A percentile compares a stretch with the other conserved stretches of the same genome.
phyloP scores from a whole-genome alignment of 2,888 invertebrate genomes.

The Quadroppia sp. region DNA sequence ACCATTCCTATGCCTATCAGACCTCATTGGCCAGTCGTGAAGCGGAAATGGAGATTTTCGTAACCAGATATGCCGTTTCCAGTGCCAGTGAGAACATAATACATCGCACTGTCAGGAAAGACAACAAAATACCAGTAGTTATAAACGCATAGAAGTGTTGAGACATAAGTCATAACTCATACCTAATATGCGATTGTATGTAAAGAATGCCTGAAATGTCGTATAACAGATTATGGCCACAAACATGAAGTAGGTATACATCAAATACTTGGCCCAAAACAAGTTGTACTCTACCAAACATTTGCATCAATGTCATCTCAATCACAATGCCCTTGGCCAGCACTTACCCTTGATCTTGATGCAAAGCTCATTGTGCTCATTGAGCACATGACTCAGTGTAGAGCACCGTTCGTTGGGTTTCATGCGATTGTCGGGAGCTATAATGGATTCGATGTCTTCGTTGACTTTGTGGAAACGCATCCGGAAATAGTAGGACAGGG shows the following conservation, averaged over 20 bases:
- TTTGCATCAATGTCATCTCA: background rate
- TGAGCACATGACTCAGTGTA: slow-evolving; percentile 31
- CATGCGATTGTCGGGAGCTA: slow-evolving; percentile 39
- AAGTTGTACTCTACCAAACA: slow-evolving; percentile 39
- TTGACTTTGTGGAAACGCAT: slow-evolving; percentile 42
- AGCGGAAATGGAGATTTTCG: slow-evolving; percentile 36
- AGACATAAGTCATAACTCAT: too few relatives aligned
- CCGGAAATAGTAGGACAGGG: slow-evolving; percentile 39
- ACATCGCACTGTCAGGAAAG: slow-evolving; percentile 2
- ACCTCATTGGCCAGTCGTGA: slow-evolving; percentile 42
- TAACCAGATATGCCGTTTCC: slow-evolving; percentile 38
- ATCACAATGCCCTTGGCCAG: too few relatives aligned
- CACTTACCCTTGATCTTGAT: slow-evolving; percentile 39
- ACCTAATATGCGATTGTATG: slow-evolving; percentile 17
- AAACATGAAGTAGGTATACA: slow-evolving; percentile 42
- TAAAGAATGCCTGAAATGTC: slow-evolving; percentile 42
- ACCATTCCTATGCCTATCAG: background rate
- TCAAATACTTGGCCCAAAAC: slow-evolving; percentile 41
- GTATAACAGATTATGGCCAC: slow-evolving; percentile 40
- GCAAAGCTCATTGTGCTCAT: slow-evolving; percentile 41
- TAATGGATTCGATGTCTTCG: slow-evolving; percentile 41
- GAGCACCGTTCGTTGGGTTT: slow-evolving; percentile 41
- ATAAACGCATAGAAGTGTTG: too few relatives aligned
- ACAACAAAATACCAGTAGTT: too few relatives aligned
- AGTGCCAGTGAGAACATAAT: slow-evolving; percentile 40